Evolutionary conservation across 2,888 invertebrate species (phyloP), one percentile per base, ranked within the genome.

Genomic region (Meiosimyza decipiens): DNA sequence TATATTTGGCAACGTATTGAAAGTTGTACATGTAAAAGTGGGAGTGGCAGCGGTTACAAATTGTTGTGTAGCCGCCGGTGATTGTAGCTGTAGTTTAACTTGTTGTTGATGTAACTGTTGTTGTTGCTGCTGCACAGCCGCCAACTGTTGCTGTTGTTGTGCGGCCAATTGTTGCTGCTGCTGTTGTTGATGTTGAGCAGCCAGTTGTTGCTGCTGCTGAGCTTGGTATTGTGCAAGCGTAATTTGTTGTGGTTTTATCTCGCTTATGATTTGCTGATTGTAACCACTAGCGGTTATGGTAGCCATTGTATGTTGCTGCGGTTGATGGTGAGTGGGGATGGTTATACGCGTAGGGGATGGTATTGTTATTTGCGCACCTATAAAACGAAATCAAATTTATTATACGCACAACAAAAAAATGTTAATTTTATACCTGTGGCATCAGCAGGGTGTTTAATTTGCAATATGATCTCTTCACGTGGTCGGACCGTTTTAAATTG

Each of bases 231-330:
- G 85, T 4, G 85, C 85, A 72, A 84, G 73, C 3, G 85, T 84
- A 12, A 85, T 85, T 69, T 85, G 84, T 74, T 84, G 84, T 1
- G 83, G 81, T 73, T 85, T 85, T 28, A 85, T 83, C 75, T 85
- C 85, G 72, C 85, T 83, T 65, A 85, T 85, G 64, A 85, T 84
- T 76, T 85, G 86, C 72, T 85, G 86, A 76, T 85, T 85, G 73
- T 83, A 85, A 67, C 83, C 82, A 65, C 81, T 82, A 13, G 84
- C 81, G 4, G 84, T 84, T 47, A 84, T 83, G 5, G 84, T 84
- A 55, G 84, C 83, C 81, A 84, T 83, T 9, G 83, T 83, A 60
- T 84, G 82, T 70, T 83, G 82, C 2, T 40, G 40, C 60, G 82
- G 79, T 54, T 78, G 79, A 55, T 78, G 78, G 51, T 79, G 80